Evolutionary conservation across 1,140 invertebrate species (phyloP).

Genomic region (Acyrthosiphon pisum): DNA sequence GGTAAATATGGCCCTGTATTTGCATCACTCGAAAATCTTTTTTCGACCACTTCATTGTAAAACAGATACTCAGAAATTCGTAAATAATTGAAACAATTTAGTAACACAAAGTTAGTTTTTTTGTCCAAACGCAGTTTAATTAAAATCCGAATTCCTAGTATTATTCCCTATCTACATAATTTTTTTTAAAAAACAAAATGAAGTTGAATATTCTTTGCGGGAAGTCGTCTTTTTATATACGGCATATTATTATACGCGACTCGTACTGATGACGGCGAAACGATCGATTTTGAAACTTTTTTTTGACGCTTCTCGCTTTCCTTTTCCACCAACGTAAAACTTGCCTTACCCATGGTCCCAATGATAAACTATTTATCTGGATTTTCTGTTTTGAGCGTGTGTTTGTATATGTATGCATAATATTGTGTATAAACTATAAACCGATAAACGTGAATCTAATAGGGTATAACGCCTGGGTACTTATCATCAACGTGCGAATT

Average conservation of each 20-base stretch:
- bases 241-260: neutral
- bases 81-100: neutral
- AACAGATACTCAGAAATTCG: neutral
- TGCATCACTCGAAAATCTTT: neutral
- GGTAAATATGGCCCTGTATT: too few species aligned
- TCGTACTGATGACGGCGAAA: neutral
- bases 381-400: constrained; percentile 6
- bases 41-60: neutral
- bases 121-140: neutral
- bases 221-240: neutral
- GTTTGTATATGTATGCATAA: neutral
- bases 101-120: neutral
- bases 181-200: neutral
- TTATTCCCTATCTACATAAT: neutral
- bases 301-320: neutral
- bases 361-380: constrained; percentile 21
- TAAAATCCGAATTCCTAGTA: neutral
- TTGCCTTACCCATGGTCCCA: too few species aligned
- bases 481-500: constrained; percentile 31
- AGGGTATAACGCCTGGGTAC: neutral
- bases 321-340: neutral
- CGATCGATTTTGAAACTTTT: constrained; percentile 20
- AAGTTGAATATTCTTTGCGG: neutral
- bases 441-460: constrained; percentile 1
- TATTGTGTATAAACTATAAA: constrained; percentile 13